Evolutionary conservation across 2,113 vertebrate species (phyloP).

Genomic region (Salvelinus alpinus): DNA sequence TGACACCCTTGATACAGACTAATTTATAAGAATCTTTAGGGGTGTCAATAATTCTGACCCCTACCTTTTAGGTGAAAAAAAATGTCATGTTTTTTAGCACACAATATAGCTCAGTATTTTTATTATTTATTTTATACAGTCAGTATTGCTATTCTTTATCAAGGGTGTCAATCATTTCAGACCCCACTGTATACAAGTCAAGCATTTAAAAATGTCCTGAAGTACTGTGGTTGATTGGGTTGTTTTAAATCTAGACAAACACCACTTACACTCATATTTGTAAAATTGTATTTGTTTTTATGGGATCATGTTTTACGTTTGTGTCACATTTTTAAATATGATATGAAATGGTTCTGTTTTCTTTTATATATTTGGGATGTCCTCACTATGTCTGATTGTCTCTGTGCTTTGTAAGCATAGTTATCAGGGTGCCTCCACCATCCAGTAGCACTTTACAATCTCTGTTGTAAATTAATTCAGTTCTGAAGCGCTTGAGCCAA

Average conservation of each 20-base stretch:
- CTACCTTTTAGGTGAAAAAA: too few species aligned
- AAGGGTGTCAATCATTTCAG: too few species aligned
- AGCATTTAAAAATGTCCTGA: background rate
- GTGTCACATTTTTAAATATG: conserved; percentile 23
- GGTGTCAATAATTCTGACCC: too few species aligned
- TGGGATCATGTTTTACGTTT: conserved; percentile 38
- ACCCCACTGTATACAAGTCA: too few species aligned
- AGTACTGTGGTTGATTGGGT: conserved; percentile 6
- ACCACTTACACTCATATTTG: conserved; percentile 48
- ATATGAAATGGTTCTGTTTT: conserved; percentile 24
- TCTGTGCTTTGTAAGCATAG: conserved; percentile 47
- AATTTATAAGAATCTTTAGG: too few species aligned
- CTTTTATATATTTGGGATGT: conserved; percentile 21
- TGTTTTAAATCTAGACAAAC: conserved; percentile 42
- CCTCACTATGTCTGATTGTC: conserved; percentile 23
- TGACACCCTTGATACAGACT: too few species aligned
- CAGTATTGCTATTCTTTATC: too few species aligned
- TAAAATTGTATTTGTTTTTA: conserved; percentile 39
- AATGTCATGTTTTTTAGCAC: too few species aligned
- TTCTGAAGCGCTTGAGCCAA: conserved; percentile 56
- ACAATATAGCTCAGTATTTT: too few species aligned
- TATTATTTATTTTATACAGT: too few species aligned
- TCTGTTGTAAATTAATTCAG: conserved; percentile 23
- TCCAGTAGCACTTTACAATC: conserved; percentile 65
- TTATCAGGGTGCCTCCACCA: conserved; percentile 66